Conservation (phyloP, 2,113 vertebrate genomes). For the Ochotona princeps region DNA sequence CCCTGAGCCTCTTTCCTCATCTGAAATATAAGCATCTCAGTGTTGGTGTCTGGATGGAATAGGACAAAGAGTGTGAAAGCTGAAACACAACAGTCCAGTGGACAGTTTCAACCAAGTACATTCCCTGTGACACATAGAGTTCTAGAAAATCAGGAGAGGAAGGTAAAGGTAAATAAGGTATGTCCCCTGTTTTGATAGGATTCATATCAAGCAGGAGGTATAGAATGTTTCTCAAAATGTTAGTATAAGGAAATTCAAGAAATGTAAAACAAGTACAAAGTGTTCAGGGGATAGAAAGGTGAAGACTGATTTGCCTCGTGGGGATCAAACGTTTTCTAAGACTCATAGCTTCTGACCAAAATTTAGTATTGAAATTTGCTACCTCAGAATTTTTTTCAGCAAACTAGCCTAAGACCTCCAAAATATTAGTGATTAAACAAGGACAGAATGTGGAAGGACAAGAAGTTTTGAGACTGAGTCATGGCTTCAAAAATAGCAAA, state of each 20-base stretch:
- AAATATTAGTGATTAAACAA: neutral
- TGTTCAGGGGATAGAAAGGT: neutral
- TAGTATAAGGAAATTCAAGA: neutral
- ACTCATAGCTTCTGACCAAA: neutral
- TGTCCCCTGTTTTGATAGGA: neutral
- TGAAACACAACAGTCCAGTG: neutral
- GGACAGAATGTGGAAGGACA: neutral
- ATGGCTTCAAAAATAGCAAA: neutral
- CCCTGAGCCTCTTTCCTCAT: neutral
- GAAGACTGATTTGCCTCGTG: neutral
- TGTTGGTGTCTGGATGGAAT: neutral
- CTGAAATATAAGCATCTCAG: neutral
- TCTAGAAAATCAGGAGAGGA: neutral
- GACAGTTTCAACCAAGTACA: neutral
- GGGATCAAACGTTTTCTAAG: neutral
- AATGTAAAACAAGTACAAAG: neutral
- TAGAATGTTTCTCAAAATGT: neutral
- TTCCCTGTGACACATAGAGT: neutral
- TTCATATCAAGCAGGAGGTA: neutral
- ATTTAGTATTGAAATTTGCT: neutral
- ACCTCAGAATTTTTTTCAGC: neutral
- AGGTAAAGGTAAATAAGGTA: neutral
- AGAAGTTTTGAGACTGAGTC: neutral
- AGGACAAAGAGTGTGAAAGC: neutral
- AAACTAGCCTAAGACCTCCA: neutral